Conservation (phyloP, 1,140 invertebrate genomes). For the Trichonephila inaurata region DNA sequence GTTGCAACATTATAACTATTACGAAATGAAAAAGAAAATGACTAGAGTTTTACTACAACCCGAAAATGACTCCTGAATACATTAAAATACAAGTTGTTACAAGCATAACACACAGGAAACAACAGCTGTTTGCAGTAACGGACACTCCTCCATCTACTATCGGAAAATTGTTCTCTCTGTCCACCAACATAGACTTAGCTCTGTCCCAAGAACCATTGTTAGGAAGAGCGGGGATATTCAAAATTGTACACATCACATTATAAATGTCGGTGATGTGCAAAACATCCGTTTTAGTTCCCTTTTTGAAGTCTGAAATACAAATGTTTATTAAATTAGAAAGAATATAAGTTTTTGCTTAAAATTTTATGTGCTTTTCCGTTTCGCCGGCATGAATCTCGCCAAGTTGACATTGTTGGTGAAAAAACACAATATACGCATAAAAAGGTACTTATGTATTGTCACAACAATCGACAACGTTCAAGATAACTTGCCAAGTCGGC, state of each 20-base stretch:
- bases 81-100: not conserved
- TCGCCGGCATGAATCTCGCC: too few relatives aligned
- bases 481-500: too few relatives aligned
- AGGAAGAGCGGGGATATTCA: conserved; percentile 66
- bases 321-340: too few relatives aligned
- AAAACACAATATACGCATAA: too few relatives aligned
- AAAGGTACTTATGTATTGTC: too few relatives aligned
- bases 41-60: not conserved
- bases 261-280: conserved; percentile 77
- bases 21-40: not conserved
- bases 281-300: conserved; percentile 28
- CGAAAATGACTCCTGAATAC: not conserved
- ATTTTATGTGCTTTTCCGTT: too few relatives aligned
- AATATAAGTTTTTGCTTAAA: too few relatives aligned
- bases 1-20: too few relatives aligned
- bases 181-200: conserved; percentile 14
- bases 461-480: too few relatives aligned
- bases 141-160: not conserved
- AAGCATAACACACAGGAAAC: not conserved
- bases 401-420: too few relatives aligned
- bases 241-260: conserved; percentile 76
- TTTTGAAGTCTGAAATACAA: conserved; percentile 24
- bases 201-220: conserved; percentile 75
- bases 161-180: not conserved
- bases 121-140: not conserved